Conservation (phyloP, 2,797 vertebrate genomes). For the Parauchenoglanis punctatus region DNA sequence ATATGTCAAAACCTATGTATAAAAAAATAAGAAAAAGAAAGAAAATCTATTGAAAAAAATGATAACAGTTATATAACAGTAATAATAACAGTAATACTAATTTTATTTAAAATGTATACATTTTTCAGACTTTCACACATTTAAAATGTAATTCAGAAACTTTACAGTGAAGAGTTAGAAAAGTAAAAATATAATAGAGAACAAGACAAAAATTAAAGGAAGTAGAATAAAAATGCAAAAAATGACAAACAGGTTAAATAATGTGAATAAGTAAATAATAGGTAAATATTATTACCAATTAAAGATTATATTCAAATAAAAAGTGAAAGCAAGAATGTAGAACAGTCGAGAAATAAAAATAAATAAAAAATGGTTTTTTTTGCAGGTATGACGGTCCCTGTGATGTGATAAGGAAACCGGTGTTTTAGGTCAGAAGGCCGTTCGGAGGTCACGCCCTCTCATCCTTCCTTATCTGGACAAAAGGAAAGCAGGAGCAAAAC, state of each 20-base stretch:
- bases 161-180: not conserved
- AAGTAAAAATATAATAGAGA: not conserved
- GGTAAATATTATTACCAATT: not conserved
- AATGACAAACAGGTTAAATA: not conserved
- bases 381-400: not conserved
- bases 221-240: not conserved
- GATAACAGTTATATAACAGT: not conserved
- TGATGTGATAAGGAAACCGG: not conserved
- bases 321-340: not conserved
- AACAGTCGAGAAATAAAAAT: not conserved
- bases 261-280: not conserved
- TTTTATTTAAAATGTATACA: too few species aligned
- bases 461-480: slow-evolving; percentile 33
- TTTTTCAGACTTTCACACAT: too few species aligned
- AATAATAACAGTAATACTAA: not conserved
- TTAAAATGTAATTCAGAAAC: not conserved
- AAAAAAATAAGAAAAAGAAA: too few species aligned
- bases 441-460: slow-evolving; percentile 29
- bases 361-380: not conserved
- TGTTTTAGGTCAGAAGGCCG: slow-evolving; percentile 30
- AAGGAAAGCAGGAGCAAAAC: slow-evolving; percentile 1
- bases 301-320: not conserved
- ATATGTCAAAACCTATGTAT: too few species aligned
- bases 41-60: too few species aligned
- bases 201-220: not conserved